phyloP scores from a whole-genome alignment of 2,113 vertebrate genomes.

The Lucifuga dentata region DNA sequence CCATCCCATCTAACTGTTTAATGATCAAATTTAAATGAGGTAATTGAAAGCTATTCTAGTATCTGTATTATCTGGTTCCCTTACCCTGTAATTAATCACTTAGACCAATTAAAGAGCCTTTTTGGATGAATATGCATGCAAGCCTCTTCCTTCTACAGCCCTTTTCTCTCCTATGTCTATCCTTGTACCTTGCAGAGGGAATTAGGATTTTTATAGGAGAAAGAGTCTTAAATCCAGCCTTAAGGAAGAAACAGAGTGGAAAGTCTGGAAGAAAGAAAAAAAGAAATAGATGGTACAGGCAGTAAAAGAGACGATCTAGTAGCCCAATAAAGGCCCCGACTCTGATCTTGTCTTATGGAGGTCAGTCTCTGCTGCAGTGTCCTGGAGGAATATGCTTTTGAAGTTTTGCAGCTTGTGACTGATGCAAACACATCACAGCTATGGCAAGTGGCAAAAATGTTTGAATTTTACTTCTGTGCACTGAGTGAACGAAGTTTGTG shows the following conservation, averaged over 20 bases:
- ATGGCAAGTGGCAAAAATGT: neutral
- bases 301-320: slow-evolving; percentile 21
- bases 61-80: slow-evolving; percentile 80
- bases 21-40: slow-evolving; percentile 76
- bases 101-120: slow-evolving; percentile 81
- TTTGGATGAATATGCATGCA: slow-evolving; percentile 58
- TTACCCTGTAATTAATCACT: slow-evolving; percentile 83
- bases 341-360: slow-evolving; percentile 55
- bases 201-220: neutral
- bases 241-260: neutral
- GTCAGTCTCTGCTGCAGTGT: slow-evolving; percentile 52
- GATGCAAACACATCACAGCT: slow-evolving; percentile 40
- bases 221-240: neutral
- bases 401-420: slow-evolving; percentile 32
- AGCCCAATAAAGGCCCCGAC: slow-evolving; percentile 27
- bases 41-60: slow-evolving; percentile 82
- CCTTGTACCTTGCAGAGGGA: neutral
- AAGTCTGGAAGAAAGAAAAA: neutral
- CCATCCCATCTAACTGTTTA: slow-evolving; percentile 57
- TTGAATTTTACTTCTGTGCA: slow-evolving; percentile 1
- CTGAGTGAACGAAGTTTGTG: too few species aligned
- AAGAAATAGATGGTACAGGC: neutral
- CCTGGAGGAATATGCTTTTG: slow-evolving; percentile 54
- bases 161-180: neutral
- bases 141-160: slow-evolving; percentile 34